Conservation (phyloP, 2,113 vertebrate species). For the Cryptomyrus ogoouensis region DNA sequence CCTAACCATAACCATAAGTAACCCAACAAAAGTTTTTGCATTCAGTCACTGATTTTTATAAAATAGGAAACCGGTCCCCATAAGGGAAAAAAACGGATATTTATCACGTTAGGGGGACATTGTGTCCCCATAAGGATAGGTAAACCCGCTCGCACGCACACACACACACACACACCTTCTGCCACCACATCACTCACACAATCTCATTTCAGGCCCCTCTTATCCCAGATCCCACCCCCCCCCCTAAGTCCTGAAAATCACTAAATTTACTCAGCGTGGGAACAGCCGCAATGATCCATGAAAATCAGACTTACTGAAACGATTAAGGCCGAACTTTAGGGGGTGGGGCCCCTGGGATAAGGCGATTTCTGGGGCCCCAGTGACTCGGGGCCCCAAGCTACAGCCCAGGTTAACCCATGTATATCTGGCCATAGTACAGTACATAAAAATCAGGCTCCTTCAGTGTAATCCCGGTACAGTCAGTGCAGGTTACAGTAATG, state of each 20-base stretch:
- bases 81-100: no score
- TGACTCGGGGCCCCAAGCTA: background rate
- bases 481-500: background rate
- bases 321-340: background rate
- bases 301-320: background rate
- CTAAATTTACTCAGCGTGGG: background rate
- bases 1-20: no score
- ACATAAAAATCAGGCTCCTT: background rate
- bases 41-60: no score
- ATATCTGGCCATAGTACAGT: background rate
- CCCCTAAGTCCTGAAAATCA: background rate
- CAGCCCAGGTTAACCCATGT: background rate
- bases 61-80: no score
- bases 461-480: background rate
- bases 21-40: no score
- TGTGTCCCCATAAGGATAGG: no score
- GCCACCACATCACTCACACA: background rate
- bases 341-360: background rate
- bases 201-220: background rate
- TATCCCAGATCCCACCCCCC: background rate
- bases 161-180: background rate
- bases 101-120: no score
- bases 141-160: no score
- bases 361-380: background rate
- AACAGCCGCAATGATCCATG: background rate